These are phyloP conservation scores for Pollicipes pollicipes DNA, from an alignment of 1,140 invertebrate species.

Conservation along the genomic window DNA sequence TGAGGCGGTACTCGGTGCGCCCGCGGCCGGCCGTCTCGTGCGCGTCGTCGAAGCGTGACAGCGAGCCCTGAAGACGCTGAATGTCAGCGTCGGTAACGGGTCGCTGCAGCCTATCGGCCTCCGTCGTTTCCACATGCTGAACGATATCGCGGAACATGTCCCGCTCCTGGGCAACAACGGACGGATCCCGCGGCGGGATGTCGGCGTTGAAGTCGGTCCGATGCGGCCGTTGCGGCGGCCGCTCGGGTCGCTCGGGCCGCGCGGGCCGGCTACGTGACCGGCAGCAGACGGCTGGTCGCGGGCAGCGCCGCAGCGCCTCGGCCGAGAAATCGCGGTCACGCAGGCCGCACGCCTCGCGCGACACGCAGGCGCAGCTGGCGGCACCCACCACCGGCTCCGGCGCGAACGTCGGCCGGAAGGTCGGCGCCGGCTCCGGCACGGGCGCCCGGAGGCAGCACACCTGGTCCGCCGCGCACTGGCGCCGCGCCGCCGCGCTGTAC, in stretches of 20 bases:
- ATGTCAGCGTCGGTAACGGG: neutral
- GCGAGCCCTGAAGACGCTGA: neutral
- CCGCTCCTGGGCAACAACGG: neutral
- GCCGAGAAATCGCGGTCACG: neutral
- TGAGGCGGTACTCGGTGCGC: neutral
- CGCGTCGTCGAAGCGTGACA: neutral
- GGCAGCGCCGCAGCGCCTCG: neutral
- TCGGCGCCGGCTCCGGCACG: neutral
- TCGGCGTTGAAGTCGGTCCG: neutral
- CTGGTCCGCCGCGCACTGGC: neutral
- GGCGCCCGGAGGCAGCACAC: neutral
- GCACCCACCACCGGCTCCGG: neutral
- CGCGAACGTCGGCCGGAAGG: too few relatives aligned
- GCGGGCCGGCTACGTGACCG: too few relatives aligned
- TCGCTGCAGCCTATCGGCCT: neutral
- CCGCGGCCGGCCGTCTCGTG: neutral
- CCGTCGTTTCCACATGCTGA: neutral
- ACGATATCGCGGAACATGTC: neutral
- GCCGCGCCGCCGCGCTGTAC: too few relatives aligned
- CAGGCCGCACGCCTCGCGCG: neutral
- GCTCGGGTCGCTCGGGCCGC: neutral
- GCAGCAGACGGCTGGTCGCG: neutral
- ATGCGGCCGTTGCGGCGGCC: too few relatives aligned
- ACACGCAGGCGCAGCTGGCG: neutral
- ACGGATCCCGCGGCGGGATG: neutral